Conservation (phyloP, 2,113 vertebrate genomes). For the Pachypanchax playfairii region DNA sequence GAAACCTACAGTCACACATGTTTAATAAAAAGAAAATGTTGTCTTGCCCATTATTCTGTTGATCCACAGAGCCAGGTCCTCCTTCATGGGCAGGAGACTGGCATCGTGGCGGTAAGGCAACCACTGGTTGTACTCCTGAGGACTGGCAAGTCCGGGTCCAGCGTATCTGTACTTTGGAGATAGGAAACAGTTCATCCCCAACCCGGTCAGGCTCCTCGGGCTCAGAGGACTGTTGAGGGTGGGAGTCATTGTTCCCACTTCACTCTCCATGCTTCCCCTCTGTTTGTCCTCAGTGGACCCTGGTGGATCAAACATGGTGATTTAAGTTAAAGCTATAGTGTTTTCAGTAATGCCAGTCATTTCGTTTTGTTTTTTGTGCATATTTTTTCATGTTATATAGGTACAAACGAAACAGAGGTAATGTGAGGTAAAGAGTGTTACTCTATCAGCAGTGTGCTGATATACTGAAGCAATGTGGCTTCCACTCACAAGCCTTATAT, state of each 20-base stretch:
- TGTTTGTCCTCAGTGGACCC: constrained; percentile 9
- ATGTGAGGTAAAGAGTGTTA: background rate
- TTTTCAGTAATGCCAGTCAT: too few relatives aligned
- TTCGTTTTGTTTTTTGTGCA: background rate
- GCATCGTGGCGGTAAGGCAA: constrained; percentile 92
- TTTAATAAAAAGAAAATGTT: background rate
- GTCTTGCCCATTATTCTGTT: constrained; percentile 88
- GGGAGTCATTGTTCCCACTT: constrained; percentile 78
- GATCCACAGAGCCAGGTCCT: constrained; percentile 95
- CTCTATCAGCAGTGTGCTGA: constrained; percentile 17
- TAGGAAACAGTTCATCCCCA: constrained; percentile 64
- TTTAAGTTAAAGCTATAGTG: background rate
- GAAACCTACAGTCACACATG: too few relatives aligned
- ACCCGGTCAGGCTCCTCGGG: constrained; percentile 51
- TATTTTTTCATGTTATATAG: too few relatives aligned
- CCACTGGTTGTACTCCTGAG: constrained; percentile 95
- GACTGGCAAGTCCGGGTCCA: constrained; percentile 90
- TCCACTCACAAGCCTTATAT: background rate
- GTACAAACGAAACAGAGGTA: too few relatives aligned
- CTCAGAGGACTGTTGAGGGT: constrained; percentile 69
- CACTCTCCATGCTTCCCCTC: constrained; percentile 54
- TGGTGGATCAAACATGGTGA: constrained; percentile 9
- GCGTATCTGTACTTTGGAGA: constrained; percentile 79
- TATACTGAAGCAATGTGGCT: background rate
- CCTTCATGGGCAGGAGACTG: constrained; percentile 95